phyloP scores from a whole-genome alignment of 2,797 vertebrate genomes.

The Sebastes variabilis region DNA sequence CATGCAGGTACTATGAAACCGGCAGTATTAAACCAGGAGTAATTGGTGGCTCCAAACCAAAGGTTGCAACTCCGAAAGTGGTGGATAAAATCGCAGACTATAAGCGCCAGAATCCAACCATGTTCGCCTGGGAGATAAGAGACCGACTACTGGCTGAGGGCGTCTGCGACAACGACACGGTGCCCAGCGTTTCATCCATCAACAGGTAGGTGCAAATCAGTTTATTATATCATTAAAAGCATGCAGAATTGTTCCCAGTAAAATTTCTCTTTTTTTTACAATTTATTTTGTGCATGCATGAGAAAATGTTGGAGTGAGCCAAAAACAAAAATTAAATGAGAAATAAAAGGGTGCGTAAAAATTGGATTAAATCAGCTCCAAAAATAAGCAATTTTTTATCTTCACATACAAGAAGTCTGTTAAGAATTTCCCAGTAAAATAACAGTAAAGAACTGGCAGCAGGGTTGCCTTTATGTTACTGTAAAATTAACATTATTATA shows the following conservation, averaged over 20 bases:
- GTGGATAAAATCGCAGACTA: conserved; percentile 99
- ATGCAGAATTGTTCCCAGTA: background rate
- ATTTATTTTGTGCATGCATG: background rate
- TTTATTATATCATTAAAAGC: background rate
- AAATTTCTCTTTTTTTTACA: background rate
- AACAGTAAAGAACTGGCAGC: too few relatives aligned
- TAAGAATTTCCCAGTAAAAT: too few relatives aligned
- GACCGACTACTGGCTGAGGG: conserved; percentile 95
- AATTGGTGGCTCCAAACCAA: conserved; percentile 98
- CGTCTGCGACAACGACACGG: conserved; percentile 97
- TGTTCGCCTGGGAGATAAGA: conserved; percentile 98
- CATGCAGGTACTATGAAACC: conserved; percentile 97
- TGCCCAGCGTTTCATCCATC: conserved; percentile 98
- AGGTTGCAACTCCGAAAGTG: conserved; percentile 97
- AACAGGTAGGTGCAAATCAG: conserved; percentile 89
- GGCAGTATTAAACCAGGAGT: conserved; percentile 99
- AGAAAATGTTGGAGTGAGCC: background rate
- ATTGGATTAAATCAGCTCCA: background rate
- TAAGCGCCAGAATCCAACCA: conserved; percentile 97
- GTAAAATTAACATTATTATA: too few relatives aligned
- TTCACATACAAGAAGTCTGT: background rate
- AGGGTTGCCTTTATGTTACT: too few relatives aligned
- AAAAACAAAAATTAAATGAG: background rate
- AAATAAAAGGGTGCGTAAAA: background rate
- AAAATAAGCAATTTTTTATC: conserved; percentile 26